Evolutionary conservation across 2,797 vertebrate genomes (phyloP).

Genomic region (Sebastiscus albofasciatus): DNA sequence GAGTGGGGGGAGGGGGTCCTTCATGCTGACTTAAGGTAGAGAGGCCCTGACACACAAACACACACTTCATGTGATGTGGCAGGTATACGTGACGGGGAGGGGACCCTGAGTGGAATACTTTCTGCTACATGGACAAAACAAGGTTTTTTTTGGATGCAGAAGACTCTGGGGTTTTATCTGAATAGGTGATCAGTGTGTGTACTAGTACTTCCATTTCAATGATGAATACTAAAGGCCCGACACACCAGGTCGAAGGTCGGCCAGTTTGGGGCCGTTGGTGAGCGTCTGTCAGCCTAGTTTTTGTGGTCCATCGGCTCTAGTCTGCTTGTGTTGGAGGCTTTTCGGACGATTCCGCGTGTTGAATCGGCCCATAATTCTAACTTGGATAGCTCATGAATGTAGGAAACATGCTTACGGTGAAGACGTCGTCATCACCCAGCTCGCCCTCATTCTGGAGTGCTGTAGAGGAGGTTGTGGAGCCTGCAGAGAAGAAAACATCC

Average conservation of each 20-base stretch:
- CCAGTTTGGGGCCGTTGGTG: no score
- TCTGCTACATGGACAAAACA: neutral
- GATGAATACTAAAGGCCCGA: no score
- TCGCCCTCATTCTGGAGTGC: slow-evolving; percentile 98
- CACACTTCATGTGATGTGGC: slow-evolving; percentile 41
- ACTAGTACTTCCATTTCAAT: neutral
- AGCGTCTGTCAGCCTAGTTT: no score
- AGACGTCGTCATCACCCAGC: slow-evolving; percentile 97
- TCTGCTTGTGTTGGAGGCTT: no score
- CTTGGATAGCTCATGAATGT: neutral
- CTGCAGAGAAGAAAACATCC: slow-evolving; percentile 72
- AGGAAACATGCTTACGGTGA: slow-evolving; percentile 89
- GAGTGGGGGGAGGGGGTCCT: slow-evolving; percentile 74
- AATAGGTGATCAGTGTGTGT: neutral
- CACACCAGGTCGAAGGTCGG: no score
- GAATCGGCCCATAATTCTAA: no score
- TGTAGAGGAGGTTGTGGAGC: slow-evolving; percentile 97
- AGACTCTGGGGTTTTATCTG: neutral
- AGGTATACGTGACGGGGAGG: slow-evolving; percentile 39
- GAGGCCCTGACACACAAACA: slow-evolving; percentile 59
- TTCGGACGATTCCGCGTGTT: fast-evolving
- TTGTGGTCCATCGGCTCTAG: no score
- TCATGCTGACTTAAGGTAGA: slow-evolving; percentile 77
- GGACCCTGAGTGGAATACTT: neutral
- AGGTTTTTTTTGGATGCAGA: neutral